These are phyloP conservation scores for Leucoma salicis DNA, from an alignment of 2,888 invertebrate genomes.

Conservation along the genomic window DNA sequence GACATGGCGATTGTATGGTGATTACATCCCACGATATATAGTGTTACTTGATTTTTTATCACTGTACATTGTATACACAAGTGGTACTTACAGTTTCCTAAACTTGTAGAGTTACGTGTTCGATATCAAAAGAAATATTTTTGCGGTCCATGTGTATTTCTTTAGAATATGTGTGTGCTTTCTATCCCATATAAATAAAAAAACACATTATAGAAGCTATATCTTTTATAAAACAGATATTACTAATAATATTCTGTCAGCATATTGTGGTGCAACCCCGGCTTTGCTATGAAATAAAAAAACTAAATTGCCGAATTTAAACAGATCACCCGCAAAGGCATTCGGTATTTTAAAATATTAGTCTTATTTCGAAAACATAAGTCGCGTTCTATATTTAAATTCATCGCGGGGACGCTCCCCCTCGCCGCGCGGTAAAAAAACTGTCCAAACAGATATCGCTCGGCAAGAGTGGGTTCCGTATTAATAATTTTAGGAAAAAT, in stretches of 20 bases:
- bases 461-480: constrained; percentile 25
- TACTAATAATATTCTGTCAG: too few relatives aligned
- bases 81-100: too few relatives aligned
- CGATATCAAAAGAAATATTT: background rate
- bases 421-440: constrained; percentile 50
- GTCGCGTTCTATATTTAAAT: constrained; percentile 72
- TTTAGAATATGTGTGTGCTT: too few relatives aligned
- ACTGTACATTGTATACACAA: background rate
- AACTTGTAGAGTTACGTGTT: too few relatives aligned
- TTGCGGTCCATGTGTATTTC: too few relatives aligned
- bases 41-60: constrained; percentile 1
- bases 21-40: constrained; percentile 42
- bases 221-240: too few relatives aligned
- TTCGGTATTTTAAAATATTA: constrained; percentile 64
- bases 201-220: too few relatives aligned
- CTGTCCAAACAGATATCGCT: constrained; percentile 7
- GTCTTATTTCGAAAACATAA: constrained; percentile 57
- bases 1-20: constrained; percentile 75
- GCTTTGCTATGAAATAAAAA: constrained; percentile 1
- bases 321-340: constrained; percentile 71
- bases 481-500: constrained; percentile 2
- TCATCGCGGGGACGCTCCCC: constrained; percentile 70
- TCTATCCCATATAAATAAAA: too few relatives aligned
- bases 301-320: constrained; percentile 32
- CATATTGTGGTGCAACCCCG: too few relatives aligned